Evolutionary conservation across 2,113 vertebrate genomes (phyloP).

Genomic region (Takifugu flavidus): DNA sequence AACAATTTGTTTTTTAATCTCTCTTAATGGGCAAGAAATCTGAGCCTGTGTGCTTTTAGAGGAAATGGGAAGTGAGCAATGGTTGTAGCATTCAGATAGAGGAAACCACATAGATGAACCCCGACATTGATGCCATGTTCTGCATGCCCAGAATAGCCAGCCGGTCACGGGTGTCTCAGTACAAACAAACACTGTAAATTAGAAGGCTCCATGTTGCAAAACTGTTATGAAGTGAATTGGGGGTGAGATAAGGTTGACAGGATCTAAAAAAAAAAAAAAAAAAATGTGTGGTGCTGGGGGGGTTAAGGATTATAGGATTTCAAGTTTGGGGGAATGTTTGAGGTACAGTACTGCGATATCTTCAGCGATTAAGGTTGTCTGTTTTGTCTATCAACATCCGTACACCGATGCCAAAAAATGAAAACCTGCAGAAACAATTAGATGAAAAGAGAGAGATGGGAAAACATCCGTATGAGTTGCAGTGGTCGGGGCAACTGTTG

Average conservation of each 20-base stretch:
- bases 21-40: slow-evolving; percentile 30
- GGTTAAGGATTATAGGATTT: not conserved
- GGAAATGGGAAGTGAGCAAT: slow-evolving; percentile 18
- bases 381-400: slow-evolving; percentile 69
- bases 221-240: slow-evolving; percentile 26
- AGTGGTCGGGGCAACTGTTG: slow-evolving; percentile 48
- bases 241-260: not conserved
- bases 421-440: slow-evolving; percentile 68
- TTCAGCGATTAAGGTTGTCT: slow-evolving; percentile 45
- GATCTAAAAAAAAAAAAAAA: slow-evolving; percentile 1
- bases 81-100: slow-evolving; percentile 31
- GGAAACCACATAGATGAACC: slow-evolving; percentile 43
- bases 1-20: not conserved
- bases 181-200: slow-evolving; percentile 71
- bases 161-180: slow-evolving; percentile 64
- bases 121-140: slow-evolving; percentile 62
- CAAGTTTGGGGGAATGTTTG: not conserved
- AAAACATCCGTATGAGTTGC: slow-evolving; percentile 35
- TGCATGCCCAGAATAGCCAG: slow-evolving; percentile 67
- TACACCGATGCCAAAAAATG: slow-evolving; percentile 57
- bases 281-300: not conserved
- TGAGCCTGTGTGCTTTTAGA: slow-evolving; percentile 37
- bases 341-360: no score
- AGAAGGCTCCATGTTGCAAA: slow-evolving; percentile 46
- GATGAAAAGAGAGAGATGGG: slow-evolving; percentile 27